phyloP scores from a whole-genome alignment of 2,113 vertebrate species.

The Spea multiplicata region DNA sequence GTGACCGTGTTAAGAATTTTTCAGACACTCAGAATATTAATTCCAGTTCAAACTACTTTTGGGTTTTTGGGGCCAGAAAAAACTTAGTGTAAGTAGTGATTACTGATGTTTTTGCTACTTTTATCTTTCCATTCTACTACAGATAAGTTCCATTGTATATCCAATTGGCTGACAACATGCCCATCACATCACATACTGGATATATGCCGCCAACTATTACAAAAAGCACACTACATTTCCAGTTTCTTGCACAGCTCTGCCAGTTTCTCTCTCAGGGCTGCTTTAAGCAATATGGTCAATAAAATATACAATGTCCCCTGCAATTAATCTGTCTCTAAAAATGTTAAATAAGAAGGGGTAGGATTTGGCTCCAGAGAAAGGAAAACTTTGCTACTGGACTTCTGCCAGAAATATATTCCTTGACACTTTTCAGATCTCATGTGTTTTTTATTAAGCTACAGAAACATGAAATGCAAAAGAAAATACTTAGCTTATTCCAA shows the following conservation, averaged over 20 bases:
- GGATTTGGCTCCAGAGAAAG: constrained; percentile 27
- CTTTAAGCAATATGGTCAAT: constrained; percentile 29
- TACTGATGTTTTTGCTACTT: not conserved
- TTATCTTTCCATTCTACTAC: not conserved
- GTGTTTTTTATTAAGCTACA: constrained; percentile 35
- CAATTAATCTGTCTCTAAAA: constrained; percentile 31
- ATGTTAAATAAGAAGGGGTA: constrained; percentile 31
- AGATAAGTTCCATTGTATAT: not conserved
- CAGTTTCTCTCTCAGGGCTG: not conserved
- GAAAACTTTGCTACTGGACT: constrained; percentile 33
- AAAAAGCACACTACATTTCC: not conserved
- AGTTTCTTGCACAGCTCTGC: not conserved
- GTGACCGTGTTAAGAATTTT: too few species aligned
- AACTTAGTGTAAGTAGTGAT: too few species aligned
- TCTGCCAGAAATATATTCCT: constrained; percentile 37
- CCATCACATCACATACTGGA: not conserved
- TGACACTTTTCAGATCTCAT: constrained; percentile 41
- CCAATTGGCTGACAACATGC: not conserved
- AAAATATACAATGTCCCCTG: constrained; percentile 22
- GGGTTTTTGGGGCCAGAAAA: too few species aligned
- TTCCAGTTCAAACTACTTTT: too few species aligned
- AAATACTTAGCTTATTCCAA: constrained; percentile 7
- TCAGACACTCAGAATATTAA: too few species aligned
- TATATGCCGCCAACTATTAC: constrained; percentile 2
- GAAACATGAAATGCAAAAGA: constrained; percentile 31